Base-by-base conservation (phyloP, 2,888 invertebrate genomes). In the Agrochola circellaris region DNA sequence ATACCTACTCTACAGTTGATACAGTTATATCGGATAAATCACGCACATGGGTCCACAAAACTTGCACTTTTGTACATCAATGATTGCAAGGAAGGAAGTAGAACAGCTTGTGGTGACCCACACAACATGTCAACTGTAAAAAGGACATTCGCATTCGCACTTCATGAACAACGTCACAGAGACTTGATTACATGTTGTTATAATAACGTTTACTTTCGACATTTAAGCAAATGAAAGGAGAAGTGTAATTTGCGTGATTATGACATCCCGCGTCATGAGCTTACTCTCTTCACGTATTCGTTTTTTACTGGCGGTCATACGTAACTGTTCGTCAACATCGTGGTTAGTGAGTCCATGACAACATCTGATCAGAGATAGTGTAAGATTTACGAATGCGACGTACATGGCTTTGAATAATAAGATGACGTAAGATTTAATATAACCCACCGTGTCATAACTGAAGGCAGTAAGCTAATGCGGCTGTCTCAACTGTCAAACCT, bases 161-260 rank as follows among this genome's bases (percentile, higher is more conserved):
- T 48, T 51, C 15, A 23, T 60, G 42, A 45, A 30, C 34, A 38
- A 51, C 23, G 38, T 75, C 23, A 42, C 30, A 64, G 48, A 30
- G 48, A n/a, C 48, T 5, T 38, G 38, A 60, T 38, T 15, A 48
- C 34, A 17, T 26, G 48, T 51, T 45, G 62, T 68, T 64, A 48
- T 56, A 17, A 54, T 15, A 60, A 74, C 48, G 48, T 70, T 81
- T 48, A 56, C 45, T 73, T 73, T 45, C 38, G 67, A 54, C n/a
- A 23, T 42, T 42, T 38, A 54, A 34, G 30, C 42, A 13, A 66
- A 70, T 58, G 69, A 70, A 77, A 80, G 56, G 23, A 69, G 30
- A 83, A 83, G 83, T 82, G 64, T 75, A 30, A 51, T 67, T 61
- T 71, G 26, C 61, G 51, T 69, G 51, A 65, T 77, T 42, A 65